Base-by-base conservation (phyloP, 2,113 vertebrate genomes). In the Marcusenius ussheri region DNA sequence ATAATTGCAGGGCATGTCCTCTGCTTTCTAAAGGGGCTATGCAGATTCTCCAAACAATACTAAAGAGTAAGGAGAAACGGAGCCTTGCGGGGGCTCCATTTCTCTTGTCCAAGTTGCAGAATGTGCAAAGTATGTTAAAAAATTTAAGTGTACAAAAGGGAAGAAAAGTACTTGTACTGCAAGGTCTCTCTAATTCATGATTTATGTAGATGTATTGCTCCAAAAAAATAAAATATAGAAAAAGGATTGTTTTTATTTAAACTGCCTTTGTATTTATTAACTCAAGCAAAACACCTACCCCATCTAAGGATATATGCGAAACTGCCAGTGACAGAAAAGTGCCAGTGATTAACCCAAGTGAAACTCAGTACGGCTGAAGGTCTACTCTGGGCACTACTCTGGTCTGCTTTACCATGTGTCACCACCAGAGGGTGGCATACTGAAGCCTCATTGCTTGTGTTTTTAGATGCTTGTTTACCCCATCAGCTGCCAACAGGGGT, bases 171-270 rank as follows among this genome's bases (percentile, higher is more conserved):
- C 53, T 89, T 95, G 93, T 95, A 94, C 93, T 94, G 92, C 92
- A n/a, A 96, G 92, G 92, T 93, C 93, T 95, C 85, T 87, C 83
- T 90, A 90, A 92, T 92, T 93, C 90, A 93, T 94, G 94, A 90
- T 91, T 90, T 93, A 92, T 47, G 84, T 96, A 94, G 94, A 92
- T 96, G 95, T 96, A 92, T 93, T 92, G 93, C 93, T 96, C 93
- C 88, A 95, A 93, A 91, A 91, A 91, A 90, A 90, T 88, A 94
- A 94, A 93, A 90, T 42, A 42, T 80, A 80, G 74, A 93, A 77
- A 95, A 95, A 92, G 91, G 24, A 92, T 93, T 88, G 50, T 91
- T 51, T 80, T 74, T 83, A 51, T 91, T 92, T 88, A 74, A 91
- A 80, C 92, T 88, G 50, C 91, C 51, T 66, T 74, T 83, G 50